Evolutionary conservation across 2,888 invertebrate genomes (phyloP).

Genomic region (Caenorhabditis macrosperma): DNA sequence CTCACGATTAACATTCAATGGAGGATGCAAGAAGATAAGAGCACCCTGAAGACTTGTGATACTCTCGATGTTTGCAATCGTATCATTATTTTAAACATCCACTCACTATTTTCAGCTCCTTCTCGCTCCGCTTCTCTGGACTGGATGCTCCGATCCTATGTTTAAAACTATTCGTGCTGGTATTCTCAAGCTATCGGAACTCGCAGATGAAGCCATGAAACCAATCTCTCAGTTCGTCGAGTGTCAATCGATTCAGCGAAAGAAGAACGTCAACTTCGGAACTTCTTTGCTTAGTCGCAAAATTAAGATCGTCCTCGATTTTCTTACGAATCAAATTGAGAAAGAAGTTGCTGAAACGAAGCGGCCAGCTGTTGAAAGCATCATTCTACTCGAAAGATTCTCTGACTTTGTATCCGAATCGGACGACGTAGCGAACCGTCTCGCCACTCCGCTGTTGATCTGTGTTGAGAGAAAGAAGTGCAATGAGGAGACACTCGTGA

Average conservation of each 20-base stretch:
- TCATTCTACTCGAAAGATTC: conserved; percentile 61
- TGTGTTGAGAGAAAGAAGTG: conserved; percentile 62
- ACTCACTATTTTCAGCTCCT: conserved; percentile 42
- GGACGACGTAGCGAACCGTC: conserved; percentile 63
- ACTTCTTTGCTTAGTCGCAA: conserved; percentile 66
- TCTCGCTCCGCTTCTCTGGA: conserved; percentile 61
- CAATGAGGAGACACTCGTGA: conserved; percentile 62
- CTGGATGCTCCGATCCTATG: conserved; percentile 54
- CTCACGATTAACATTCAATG: conserved; percentile 45
- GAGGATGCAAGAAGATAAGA: conserved; percentile 30
- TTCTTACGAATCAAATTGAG: conserved; percentile 62
- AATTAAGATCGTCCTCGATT: conserved; percentile 65
- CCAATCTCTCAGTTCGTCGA: conserved; percentile 18
- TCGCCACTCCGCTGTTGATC: conserved; percentile 68
- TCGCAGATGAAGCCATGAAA: conserved; percentile 62
- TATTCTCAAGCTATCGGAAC: conserved; percentile 65
- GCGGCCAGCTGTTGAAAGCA: conserved; percentile 56
- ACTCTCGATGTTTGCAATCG: conserved; percentile 29
- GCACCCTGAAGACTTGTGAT: conserved; percentile 18
- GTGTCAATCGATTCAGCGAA: conserved; percentile 22
- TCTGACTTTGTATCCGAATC: conserved; percentile 67
- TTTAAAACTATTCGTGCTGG: conserved; percentile 56
- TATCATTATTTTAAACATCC: background rate
- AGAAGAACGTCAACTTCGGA: conserved; percentile 63
- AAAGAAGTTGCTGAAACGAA: conserved; percentile 50